Evolutionary conservation across 2,888 invertebrate species (phyloP), one percentile per base, ranked within the genome.

Genomic region (Stenodema calcarata): DNA sequence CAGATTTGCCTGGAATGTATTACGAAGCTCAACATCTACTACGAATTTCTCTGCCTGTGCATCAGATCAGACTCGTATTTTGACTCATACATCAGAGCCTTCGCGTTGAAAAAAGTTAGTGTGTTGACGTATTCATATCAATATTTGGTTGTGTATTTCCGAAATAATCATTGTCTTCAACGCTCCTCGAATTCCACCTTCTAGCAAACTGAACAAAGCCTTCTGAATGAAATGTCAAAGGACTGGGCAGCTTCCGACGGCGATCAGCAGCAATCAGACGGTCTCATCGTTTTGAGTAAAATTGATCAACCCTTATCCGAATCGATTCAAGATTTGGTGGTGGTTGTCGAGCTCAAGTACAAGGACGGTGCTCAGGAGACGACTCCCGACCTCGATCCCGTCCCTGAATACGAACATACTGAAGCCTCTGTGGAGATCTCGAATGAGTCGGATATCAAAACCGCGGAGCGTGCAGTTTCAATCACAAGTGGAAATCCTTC

Each of bases 1-100:
- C 90, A 91, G 87, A 90, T 91, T 28, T 91, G 92, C 87, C 89
- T 90, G 84, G 88, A 89, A 16, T 92, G 92, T 88, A 89, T 90
- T 4, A 89, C 90, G n/a, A 91, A 91, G 89, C 88, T 92, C 18
- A 90, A 91, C 87, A 90, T 91, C 62, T 91, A 90, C 86, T 90
- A 89, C 83, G 90, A 90, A 50, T 91, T 92, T 70, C 87, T 91
- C 7, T 90, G 91, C 30, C 88, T 90, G 50, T 91, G 91, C 87
- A 88, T 91, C 41, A 90, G 90, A 16, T 90, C 91, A 2, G 91
- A 91, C 82, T 89, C 89, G 75, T 91, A 91, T 89, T 91, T 92
- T 87, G 91, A 91, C 70, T 89, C 90, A 0, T 86, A 86, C 54
- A 27, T 87, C 18, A 78, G 73, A 78, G 69, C 73, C 18, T 75